These are phyloP conservation scores for Muscicapa comitata DNA, from an alignment of 2,797 vertebrate genomes.

Conservation along the genomic window DNA sequence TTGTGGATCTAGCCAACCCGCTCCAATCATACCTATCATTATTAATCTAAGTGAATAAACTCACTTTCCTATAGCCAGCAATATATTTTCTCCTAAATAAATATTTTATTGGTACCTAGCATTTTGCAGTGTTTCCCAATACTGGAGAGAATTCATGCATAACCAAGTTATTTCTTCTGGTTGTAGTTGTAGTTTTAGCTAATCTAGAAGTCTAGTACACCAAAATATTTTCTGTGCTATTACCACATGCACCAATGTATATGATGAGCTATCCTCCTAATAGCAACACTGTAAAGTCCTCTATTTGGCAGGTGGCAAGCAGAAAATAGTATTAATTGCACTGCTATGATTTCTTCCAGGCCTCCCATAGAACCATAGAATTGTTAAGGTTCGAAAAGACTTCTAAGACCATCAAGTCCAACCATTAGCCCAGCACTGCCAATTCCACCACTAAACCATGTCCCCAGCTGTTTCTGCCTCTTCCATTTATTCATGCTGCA, in stretches of 20 bases:
- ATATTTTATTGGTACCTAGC: neutral
- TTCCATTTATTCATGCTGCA: neutral
- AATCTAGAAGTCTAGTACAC: too few species aligned
- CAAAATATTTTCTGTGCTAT: neutral
- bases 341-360: neutral
- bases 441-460: neutral
- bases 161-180: neutral
- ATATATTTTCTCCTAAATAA: neutral
- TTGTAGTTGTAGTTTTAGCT: neutral
- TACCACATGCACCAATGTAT: rapidly evolving
- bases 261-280: neutral
- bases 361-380: neutral
- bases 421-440: neutral
- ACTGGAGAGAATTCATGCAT: neutral
- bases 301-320: neutral
- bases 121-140: neutral
- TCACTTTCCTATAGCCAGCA: neutral
- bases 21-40: neutral
- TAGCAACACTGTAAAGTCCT: neutral
- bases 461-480: neutral
- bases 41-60: neutral
- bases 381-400: neutral
- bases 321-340: neutral
- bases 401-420: neutral
- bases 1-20: neutral